A percentile compares a stretch with the other conserved stretches of the same genome.
Evolutionary conservation across 2,888 invertebrate genomes (phyloP).

Genomic region (Drosophila paucipuncta): DNA sequence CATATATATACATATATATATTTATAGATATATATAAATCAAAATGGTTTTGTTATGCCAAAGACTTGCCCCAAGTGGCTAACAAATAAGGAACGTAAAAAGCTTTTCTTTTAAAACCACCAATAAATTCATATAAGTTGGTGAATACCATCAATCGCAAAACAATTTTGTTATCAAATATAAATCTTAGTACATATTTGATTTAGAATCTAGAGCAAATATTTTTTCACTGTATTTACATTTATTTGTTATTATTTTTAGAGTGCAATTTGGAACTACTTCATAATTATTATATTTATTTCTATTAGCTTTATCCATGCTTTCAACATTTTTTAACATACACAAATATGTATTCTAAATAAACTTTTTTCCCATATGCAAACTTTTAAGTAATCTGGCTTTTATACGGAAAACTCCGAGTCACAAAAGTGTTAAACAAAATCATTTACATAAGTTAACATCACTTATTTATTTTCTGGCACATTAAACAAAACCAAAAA

Average conservation of each 20-base stretch:
- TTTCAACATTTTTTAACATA: neutral
- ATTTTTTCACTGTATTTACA: neutral
- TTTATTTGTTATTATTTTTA: neutral
- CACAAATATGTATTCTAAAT: neutral
- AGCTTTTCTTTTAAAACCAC: constrained; percentile 8
- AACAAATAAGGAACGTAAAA: constrained; percentile 18
- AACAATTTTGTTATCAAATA: neutral
- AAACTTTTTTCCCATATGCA: neutral
- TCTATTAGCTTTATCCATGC: too few species aligned
- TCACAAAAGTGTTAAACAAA: constrained; percentile 1
- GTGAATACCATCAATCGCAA: neutral
- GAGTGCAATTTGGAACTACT: neutral
- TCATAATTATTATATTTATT: neutral
- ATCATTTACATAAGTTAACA: constrained; percentile 11
- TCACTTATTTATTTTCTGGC: constrained; percentile 14
- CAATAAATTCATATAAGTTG: constrained; percentile 1
- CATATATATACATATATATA: neutral
- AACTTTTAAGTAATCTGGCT: constrained; percentile 9
- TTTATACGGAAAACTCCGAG: neutral
- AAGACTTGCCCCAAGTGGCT: constrained; percentile 26
- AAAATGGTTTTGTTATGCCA: constrained; percentile 70
- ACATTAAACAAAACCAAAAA: constrained; percentile 16
- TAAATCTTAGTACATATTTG: neutral
- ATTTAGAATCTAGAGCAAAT: neutral
- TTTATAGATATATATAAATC: constrained; percentile 24